Evolutionary conservation across 2,113 vertebrate genomes (phyloP).

Genomic region (Ptychochromis oligacanthus): DNA sequence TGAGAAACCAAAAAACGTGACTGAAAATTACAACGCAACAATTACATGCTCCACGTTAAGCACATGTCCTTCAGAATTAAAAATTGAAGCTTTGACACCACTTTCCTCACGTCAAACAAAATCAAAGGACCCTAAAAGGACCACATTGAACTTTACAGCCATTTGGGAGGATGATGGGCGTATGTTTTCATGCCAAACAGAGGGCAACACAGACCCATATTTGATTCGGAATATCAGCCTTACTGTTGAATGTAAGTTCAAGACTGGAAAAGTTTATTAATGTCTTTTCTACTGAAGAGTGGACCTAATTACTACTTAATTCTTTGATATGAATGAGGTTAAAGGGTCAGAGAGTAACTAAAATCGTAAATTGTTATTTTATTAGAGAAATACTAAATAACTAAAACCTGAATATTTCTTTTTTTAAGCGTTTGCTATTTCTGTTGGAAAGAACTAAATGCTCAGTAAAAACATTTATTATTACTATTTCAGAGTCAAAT

Average conservation of each 20-base stretch:
- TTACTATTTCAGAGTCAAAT: background rate
- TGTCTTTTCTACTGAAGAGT: background rate
- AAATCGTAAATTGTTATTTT: background rate
- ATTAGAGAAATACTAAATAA: background rate
- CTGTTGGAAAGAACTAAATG: background rate
- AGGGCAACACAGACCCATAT: background rate
- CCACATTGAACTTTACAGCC: accelerated
- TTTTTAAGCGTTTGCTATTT: background rate
- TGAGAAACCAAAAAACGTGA: background rate
- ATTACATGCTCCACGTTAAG: conserved; percentile 52
- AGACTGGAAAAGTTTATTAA: background rate
- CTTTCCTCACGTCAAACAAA: accelerated
- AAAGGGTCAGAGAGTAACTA: background rate
- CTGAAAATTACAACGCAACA: accelerated
- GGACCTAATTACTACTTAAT: background rate
- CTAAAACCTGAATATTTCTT: accelerated
- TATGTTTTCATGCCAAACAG: conserved; percentile 53
- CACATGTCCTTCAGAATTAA: background rate
- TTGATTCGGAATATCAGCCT: conserved; percentile 28
- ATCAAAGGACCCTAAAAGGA: background rate
- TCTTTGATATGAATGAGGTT: background rate
- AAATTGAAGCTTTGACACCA: background rate
- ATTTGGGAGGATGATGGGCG: conserved; percentile 50
- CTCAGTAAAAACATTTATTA: background rate
- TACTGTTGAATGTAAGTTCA: conserved; percentile 65